Evolutionary conservation across 2,888 invertebrate species (phyloP).

Genomic region (Nomada lathburiana): DNA sequence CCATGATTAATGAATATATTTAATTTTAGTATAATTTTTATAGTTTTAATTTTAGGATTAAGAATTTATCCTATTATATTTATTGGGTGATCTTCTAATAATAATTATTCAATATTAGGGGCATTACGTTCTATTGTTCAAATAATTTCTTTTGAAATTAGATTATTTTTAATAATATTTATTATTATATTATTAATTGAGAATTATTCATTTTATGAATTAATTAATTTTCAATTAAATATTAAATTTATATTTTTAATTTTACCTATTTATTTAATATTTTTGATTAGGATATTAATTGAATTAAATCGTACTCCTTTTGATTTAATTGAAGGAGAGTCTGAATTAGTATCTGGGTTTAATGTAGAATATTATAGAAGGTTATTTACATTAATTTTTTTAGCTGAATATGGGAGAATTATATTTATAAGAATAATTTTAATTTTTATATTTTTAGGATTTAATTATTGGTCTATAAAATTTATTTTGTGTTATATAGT

Average conservation of each 20-base stretch:
- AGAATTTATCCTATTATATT: constrained; percentile 88
- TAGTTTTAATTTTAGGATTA: constrained; percentile 88
- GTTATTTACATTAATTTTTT: background rate
- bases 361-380: constrained; percentile 6
- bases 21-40: constrained; percentile 87
- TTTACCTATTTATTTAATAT: constrained; percentile 87
- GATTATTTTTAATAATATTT: constrained; percentile 86
- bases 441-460: background rate
- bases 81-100: constrained; percentile 90
- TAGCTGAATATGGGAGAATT: background rate
- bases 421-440: background rate
- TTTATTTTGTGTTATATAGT: background rate
- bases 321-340: constrained; percentile 17
- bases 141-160: constrained; percentile 92
- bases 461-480: background rate
- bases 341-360: constrained; percentile 10
- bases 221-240: constrained; percentile 74
- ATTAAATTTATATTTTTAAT: constrained; percentile 76
- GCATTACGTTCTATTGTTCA: constrained; percentile 89
- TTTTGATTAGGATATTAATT: constrained; percentile 87
- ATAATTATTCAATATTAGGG: constrained; percentile 90
- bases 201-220: constrained; percentile 21
- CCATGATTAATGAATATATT: constrained; percentile 86
- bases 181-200: constrained; percentile 85
- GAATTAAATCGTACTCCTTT: constrained; percentile 87